phyloP scores from a whole-genome alignment of 2,113 vertebrate species.

The Saimiri boliviensis region DNA sequence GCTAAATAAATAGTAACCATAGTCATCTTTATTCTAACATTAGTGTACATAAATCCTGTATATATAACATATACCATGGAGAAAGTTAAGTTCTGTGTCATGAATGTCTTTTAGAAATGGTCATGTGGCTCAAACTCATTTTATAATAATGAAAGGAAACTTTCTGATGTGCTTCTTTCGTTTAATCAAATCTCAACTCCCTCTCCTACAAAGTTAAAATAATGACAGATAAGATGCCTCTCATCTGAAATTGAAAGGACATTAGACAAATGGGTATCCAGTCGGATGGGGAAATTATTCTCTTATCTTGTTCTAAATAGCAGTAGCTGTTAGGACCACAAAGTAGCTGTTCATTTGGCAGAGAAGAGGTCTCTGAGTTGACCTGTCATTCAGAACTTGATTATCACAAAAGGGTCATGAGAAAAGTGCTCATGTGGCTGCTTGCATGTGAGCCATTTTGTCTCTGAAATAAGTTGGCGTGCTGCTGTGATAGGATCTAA shows the following conservation, averaged over 20 bases:
- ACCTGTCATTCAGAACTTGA: not conserved
- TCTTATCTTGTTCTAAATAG: constrained; percentile 50
- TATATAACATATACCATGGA: not conserved
- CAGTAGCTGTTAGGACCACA: constrained; percentile 32
- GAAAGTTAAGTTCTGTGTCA: not conserved
- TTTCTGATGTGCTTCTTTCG: constrained; percentile 25
- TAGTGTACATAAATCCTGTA: not conserved
- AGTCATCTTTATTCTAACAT: not conserved
- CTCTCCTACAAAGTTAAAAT: constrained; percentile 51
- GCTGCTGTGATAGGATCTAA: not conserved
- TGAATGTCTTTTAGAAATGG: constrained; percentile 13
- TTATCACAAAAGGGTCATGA: constrained; percentile 22
- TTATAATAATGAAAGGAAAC: constrained; percentile 53
- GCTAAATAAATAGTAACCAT: not conserved
- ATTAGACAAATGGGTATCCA: constrained; percentile 49
- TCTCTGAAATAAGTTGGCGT: not conserved
- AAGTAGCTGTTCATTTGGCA: constrained; percentile 26
- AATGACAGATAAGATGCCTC: constrained; percentile 51
- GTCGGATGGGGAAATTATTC: constrained; percentile 20
- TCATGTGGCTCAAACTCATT: constrained; percentile 33
- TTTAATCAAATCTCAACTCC: not conserved
- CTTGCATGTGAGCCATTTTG: not conserved
- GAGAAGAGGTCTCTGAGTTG: not conserved
- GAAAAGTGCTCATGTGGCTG: not conserved
- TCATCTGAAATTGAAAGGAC: constrained; percentile 49